Base-by-base conservation (phyloP, 2,888 invertebrate genomes). In the Mythimna albipuncta region DNA sequence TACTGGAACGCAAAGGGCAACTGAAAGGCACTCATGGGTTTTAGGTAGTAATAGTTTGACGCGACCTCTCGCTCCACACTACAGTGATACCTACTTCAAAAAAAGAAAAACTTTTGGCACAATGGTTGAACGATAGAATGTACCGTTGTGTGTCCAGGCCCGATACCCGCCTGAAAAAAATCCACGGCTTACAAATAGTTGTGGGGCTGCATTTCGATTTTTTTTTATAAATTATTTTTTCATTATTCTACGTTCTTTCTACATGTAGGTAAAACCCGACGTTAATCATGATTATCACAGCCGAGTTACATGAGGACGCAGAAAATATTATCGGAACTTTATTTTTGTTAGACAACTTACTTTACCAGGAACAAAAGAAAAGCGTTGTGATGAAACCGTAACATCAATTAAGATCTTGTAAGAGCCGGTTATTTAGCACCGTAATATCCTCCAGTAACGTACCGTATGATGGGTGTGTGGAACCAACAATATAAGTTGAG, bases 401-500 rank as follows among this genome's bases (percentile, higher is more conserved):
- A 16, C 78, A 80, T 80, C 52, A 69, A 82, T 80, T 80, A 82
- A 78, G 82, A 78, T 81, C 75, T 63, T 35, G 55, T 2, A 70
- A 64, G 77, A 81, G 82, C 65, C 71, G 68, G 77, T 75, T 80
- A 84, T 85, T 77, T 77, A 82, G 73, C 72, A 77, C 69, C 61
- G 69, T 55, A 80, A 82, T 77, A 75, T 61, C 69, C 64, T 64
- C 44, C 35, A 70, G 69, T 72, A 64, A 78, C 70, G 58, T 80
- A 57, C 38, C 69, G 62, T 78, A 81, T 83, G 83, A 84, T 68
- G 65, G 68, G 78, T 75, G 75, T 78, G 82, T 65, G 71, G 72
- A 72, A 82, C 71, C 74, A 77, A 83, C 79, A 70, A 79, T 84
- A 79, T 75, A 85, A 86, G 85, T 86, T 82, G 82, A 69, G 76